A percentile compares a stretch with the other conserved stretches of the same genome.
Conservation (phyloP, 1,140 invertebrate genomes). For the Schlechtendalia chinensis region DNA sequence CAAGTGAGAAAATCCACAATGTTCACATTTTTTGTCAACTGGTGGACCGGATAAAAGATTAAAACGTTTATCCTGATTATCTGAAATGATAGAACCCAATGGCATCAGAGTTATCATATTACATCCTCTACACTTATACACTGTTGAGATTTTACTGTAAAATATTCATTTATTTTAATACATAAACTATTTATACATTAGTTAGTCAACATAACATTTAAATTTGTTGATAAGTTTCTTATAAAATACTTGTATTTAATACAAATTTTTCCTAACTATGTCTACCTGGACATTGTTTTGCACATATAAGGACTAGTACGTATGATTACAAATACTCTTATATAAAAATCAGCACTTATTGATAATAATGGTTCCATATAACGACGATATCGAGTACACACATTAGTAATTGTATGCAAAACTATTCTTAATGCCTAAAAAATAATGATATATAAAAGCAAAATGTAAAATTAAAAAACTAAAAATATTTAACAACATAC, state of each 20-base stretch:
- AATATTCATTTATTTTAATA: neutral
- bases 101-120: conserved; percentile 75
- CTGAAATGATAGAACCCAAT: conserved; percentile 65
- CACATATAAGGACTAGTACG: conserved; percentile 75
- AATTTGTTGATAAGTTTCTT: neutral
- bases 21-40: conserved; percentile 67
- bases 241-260: neutral
- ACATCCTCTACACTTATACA: conserved; percentile 88
- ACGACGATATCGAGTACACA: conserved; percentile 88
- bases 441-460: conserved; percentile 49
- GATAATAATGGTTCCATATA: conserved; percentile 90
- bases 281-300: conserved; percentile 76
- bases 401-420: conserved; percentile 82
- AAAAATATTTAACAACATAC: conserved; percentile 58
- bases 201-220: neutral
- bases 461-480: conserved; percentile 13
- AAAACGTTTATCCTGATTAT: conserved; percentile 60
- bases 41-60: conserved; percentile 67
- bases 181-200: neutral
- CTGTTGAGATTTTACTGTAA: conserved; percentile 75
- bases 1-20: conserved; percentile 74
- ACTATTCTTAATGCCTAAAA: conserved; percentile 84
- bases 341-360: conserved; percentile 95
- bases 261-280: neutral
- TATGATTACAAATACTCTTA: conserved; percentile 89